Base-by-base conservation (phyloP, 2,113 vertebrate genomes). In the Nansenia antarctica region DNA sequence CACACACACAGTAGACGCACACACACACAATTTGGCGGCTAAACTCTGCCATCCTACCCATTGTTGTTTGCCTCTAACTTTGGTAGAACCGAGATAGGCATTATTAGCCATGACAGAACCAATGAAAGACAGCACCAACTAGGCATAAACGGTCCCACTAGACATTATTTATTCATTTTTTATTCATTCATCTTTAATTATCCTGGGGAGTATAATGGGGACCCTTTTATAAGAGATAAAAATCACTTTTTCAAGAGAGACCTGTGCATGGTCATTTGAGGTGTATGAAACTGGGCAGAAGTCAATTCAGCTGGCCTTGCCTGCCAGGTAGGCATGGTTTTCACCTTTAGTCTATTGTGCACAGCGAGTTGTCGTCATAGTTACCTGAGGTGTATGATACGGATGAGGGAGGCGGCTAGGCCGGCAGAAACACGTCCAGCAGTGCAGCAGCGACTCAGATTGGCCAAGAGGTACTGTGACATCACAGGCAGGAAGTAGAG, bases 401-500 rank as follows among this genome's bases (percentile, higher is more conserved):
- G 93, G 76, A 99, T 93, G 63, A 99, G 92, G 3, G 93, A 94
- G 49, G 91, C 87, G 0, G 94, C 92, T 9, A 98, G 92, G 76
- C 89, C 86, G 3, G 95, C 88, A 60, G 95, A 94, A 73, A 99
- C 89, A 60, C 94, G 93, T 75, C 96, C 97, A 73, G 93, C 89
- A 32, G 94, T 92, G 90, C 97, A 98, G 86, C 96, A 98, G 85
- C 92, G 92, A 85, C 96, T 98, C 74, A 99, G 90, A 52, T 91
- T 92, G 83, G 94, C 90, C 66, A 98, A 91, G 62, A 99, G 90
- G 79, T 89, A 75, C 65, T 91, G 82, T 1, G 96, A 88, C 78
- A 98, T 90, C 63, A 83, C 85, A 12, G 97, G 95, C 31, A 99
- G 84, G 85, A 97, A 98, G 87, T 99, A 98, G 2, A 98, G 90